A percentile compares a stretch with the other conserved stretches of the same genome.
Evolutionary conservation across 2,113 vertebrate genomes (phyloP).

Genomic region (Nothoprocta perdicaria): DNA sequence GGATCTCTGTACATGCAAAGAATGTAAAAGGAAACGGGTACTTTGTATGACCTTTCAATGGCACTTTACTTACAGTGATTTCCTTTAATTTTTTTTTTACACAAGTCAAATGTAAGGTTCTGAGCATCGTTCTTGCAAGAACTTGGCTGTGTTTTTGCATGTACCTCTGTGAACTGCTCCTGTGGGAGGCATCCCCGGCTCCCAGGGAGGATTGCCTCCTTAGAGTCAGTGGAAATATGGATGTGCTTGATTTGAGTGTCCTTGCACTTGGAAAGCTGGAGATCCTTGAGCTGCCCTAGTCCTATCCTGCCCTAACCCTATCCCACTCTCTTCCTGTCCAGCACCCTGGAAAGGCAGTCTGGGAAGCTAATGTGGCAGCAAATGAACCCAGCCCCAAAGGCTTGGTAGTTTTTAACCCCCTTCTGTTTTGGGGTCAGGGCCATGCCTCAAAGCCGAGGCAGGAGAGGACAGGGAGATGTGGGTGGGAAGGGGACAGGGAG

Average conservation of each 20-base stretch:
- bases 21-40: constrained; percentile 49
- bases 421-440: neutral
- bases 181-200: neutral
- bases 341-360: neutral
- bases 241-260: neutral
- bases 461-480: neutral
- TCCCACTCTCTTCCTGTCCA: neutral
- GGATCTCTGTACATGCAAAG: constrained; percentile 25
- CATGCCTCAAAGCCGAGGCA: neutral
- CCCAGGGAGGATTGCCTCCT: neutral
- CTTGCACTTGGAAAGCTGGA: neutral
- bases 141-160: neutral
- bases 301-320: neutral
- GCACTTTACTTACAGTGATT: neutral
- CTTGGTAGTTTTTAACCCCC: neutral
- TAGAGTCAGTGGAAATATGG: neutral
- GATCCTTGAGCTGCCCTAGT: neutral
- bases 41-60: constrained; percentile 37
- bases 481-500: neutral
- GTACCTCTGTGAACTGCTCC: neutral
- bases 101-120: neutral
- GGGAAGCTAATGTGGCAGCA: neutral
- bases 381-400: fast-evolving
- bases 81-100: constrained; percentile 6
- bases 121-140: neutral